Conservation (phyloP, 2,113 vertebrate species). For the Dendropsophus ebraccatus region DNA sequence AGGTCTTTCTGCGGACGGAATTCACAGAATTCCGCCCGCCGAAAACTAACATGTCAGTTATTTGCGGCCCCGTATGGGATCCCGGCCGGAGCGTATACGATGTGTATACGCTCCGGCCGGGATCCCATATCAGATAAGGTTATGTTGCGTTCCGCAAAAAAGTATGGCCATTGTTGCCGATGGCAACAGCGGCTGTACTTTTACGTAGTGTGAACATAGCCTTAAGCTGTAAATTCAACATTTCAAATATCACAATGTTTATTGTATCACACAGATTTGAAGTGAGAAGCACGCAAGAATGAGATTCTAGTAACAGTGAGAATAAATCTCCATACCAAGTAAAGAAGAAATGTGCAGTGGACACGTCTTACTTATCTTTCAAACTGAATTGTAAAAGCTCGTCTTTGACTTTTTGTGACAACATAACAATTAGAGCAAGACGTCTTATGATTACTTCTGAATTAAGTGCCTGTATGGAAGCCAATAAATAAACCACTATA, state of each 20-base stretch:
- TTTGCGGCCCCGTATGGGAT: too few relatives aligned
- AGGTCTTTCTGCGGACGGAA: too few relatives aligned
- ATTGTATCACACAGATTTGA: constrained; percentile 2
- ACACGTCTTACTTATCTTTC: neutral
- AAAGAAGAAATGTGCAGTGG: neutral
- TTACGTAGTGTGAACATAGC: too few relatives aligned
- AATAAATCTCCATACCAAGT: neutral
- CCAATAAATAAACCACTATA: neutral
- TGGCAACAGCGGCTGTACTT: too few relatives aligned
- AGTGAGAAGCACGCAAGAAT: neutral
- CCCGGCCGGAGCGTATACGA: too few relatives aligned
- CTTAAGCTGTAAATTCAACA: too few relatives aligned
- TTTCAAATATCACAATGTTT: neutral
- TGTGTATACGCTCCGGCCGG: too few relatives aligned
- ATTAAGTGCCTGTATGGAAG: neutral
- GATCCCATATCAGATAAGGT: too few relatives aligned
- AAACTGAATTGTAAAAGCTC: neutral
- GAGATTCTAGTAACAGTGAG: neutral
- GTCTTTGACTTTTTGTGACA: neutral
- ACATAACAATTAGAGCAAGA: constrained; percentile 2
- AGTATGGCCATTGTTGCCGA: too few relatives aligned
- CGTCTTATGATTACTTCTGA: neutral
- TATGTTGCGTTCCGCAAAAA: too few relatives aligned
- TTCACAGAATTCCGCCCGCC: too few relatives aligned
- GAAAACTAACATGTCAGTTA: too few relatives aligned